Base-by-base conservation (phyloP, 2,797 vertebrate genomes). In the Chaetophractus vellerosus region DNA sequence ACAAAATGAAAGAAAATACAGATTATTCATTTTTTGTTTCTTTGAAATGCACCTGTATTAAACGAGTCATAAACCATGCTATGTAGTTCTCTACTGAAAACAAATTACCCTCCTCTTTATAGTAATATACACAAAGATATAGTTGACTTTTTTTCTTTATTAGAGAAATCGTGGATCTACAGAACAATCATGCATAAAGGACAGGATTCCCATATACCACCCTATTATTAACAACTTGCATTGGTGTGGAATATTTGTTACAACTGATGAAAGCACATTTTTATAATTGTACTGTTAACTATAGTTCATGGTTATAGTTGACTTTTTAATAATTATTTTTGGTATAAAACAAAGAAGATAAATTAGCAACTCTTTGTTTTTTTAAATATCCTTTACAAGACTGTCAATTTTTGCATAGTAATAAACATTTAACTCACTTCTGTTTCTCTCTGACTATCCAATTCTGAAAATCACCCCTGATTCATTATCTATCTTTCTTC, bases 31-130 rank as follows among this genome's bases (percentile, higher is more conserved):
- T 19, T 63, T 59, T 79, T 76, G 2, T 26, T 91, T 75, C 28
- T 41, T 66, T 91, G 28, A 91, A 94, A 95, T 55, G 18, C 0
- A 66, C 55, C 45, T 88, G 57, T 91, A 79, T 91, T 91, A 87
- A 79, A 88, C 19, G 18, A 92, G 26, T 89, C 11, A 85, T 69
- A 92, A 93, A 52, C 36, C 31, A 92, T 82, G 83, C 28, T 64
- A 94, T 45, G 69, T 0, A 33, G 36, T 66, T 52, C 66, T 55
- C 50, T 87, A 86, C 8, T 71, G 57, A 85, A 92, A 95, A 87
- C 36, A 81, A 95, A 95, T 86, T 31, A 48, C 6, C 66, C 14
- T 7, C 6, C 36, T 90, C 76, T 76, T 31, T 85, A 45, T 9
- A 75, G 6, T 84, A 91, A 16, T 69, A 81, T n/a, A 63, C n/a